A percentile compares a stretch with the other conserved stretches of the same genome.
phyloP scores from a whole-genome alignment of 2,113 vertebrate species.

The Sardina pilchardus region DNA sequence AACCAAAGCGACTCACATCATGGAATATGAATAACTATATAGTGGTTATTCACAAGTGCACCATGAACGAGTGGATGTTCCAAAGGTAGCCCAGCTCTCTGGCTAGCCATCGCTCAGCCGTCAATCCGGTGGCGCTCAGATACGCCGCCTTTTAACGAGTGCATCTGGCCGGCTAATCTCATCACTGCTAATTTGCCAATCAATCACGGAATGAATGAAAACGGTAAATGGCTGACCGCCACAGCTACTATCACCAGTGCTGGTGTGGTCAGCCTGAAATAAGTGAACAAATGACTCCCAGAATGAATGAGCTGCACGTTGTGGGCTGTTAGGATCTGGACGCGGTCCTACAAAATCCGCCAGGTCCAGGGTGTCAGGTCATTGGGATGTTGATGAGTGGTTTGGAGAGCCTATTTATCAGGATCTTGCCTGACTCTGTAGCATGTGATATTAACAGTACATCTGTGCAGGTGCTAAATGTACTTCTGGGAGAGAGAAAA shows the following conservation, averaged over 20 bases:
- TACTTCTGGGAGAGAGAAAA: neutral
- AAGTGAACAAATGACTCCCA: constrained; percentile 48
- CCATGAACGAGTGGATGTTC: too few relatives aligned
- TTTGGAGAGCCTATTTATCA: neutral
- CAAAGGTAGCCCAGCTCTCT: neutral
- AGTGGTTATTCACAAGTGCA: too few relatives aligned
- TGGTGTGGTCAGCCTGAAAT: constrained; percentile 35
- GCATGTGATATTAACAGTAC: neutral
- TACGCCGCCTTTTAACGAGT: constrained; percentile 35
- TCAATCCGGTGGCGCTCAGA: constrained; percentile 27
- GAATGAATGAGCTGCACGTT: constrained; percentile 38
- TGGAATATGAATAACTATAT: too few relatives aligned
- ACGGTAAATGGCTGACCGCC: constrained; percentile 38
- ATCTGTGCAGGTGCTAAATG: neutral
- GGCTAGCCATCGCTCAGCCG: constrained; percentile 22
- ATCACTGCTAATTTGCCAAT: constrained; percentile 52
- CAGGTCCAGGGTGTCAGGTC: neutral
- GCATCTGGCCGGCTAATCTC: constrained; percentile 49
- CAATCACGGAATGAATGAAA: constrained; percentile 47
- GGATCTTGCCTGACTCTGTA: neutral
- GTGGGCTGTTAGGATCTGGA: constrained; percentile 32
- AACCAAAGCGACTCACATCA: too few relatives aligned
- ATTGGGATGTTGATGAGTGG: neutral
- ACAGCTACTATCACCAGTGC: constrained; percentile 26
- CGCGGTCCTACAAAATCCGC: constrained; percentile 3